Evolutionary conservation across 1,140 invertebrate genomes (phyloP).

Genomic region (Drosophila truncata): DNA sequence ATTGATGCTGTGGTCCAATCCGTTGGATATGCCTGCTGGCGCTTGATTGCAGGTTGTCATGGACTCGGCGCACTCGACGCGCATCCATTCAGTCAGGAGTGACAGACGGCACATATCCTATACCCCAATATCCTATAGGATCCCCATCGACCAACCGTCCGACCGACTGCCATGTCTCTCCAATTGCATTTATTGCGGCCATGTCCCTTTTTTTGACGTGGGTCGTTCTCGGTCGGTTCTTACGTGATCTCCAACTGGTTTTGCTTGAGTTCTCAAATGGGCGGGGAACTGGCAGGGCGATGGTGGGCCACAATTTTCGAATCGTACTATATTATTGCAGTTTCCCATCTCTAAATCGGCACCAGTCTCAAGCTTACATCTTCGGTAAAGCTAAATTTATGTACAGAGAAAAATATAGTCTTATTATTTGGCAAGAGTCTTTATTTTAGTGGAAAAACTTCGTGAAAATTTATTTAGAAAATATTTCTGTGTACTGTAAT

Average conservation of each 20-base stretch:
- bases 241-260: constrained; percentile 57
- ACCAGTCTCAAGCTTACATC: neutral
- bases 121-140: constrained; percentile 20
- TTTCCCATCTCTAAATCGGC: constrained; percentile 20
- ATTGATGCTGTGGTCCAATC: constrained; percentile 22
- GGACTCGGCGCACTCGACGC: constrained; percentile 46
- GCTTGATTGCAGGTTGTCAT: constrained; percentile 78
- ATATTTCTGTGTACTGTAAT: neutral
- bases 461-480: neutral
- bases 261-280: constrained; percentile 15
- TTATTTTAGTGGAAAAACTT: too few relatives aligned
- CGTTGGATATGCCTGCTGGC: constrained; percentile 55
- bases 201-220: constrained; percentile 67
- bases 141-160: constrained; percentile 24
- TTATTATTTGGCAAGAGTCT: fast-evolving
- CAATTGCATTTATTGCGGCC: constrained; percentile 62
- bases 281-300: neutral
- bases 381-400: neutral
- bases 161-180: constrained; percentile 41
- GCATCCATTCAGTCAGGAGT: constrained; percentile 60
- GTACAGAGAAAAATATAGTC: neutral
- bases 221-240: constrained; percentile 54
- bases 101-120: constrained; percentile 54
- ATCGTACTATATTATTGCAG: constrained; percentile 33
- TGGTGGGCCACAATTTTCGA: constrained; percentile 1